Evolutionary conservation across 1,140 invertebrate genomes (phyloP).

Genomic region (Micrasema longulum): DNA sequence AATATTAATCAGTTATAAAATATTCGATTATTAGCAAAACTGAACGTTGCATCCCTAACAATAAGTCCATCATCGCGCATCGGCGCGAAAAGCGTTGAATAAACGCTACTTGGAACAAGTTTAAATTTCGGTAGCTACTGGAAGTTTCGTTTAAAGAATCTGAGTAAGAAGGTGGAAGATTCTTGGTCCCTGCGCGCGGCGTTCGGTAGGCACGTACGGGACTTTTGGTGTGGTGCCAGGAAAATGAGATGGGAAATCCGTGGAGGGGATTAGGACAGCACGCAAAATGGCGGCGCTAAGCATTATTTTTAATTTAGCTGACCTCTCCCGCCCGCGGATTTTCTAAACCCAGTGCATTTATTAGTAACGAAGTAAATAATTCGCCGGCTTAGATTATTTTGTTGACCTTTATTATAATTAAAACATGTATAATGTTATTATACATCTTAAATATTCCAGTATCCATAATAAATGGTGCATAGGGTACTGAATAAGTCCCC

Average conservation of each 20-base stretch:
- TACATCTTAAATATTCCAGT: neutral
- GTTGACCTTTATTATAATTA: neutral
- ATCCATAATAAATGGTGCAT: neutral
- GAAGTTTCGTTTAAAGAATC: neutral
- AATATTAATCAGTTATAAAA: too few relatives aligned
- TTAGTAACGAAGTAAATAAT: neutral
- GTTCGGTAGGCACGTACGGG: neutral
- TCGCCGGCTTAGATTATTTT: neutral
- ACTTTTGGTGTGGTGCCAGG: neutral
- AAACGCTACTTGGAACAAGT: neutral
- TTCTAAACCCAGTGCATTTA: neutral
- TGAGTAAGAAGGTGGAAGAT: neutral
- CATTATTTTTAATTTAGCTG: conserved; percentile 28
- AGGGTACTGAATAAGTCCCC: neutral
- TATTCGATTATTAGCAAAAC: too few relatives aligned
- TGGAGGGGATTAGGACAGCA: neutral
- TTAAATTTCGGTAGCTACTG: neutral
- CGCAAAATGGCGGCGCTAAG: conserved; percentile 22
- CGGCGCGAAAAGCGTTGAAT: too few relatives aligned
- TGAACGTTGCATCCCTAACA: neutral
- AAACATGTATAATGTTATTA: neutral
- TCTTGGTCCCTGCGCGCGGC: neutral
- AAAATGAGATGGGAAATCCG: neutral
- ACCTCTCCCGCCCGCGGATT: conserved; percentile 13
- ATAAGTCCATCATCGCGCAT: neutral